Evolutionary conservation across 2,113 vertebrate species (phyloP).

Genomic region (Sapajus apella): DNA sequence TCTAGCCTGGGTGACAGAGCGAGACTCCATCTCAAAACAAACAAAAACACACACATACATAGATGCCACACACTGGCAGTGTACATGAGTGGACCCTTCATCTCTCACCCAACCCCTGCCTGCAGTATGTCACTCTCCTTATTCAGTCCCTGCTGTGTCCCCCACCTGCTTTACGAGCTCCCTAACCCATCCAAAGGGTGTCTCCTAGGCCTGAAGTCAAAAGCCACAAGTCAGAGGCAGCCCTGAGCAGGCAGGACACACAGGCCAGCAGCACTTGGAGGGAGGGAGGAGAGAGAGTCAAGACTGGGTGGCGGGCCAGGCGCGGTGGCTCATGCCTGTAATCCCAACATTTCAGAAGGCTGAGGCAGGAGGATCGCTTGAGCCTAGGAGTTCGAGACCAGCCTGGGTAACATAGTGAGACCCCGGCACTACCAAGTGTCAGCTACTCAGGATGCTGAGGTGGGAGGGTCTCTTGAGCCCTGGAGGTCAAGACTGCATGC

Average conservation of each 20-base stretch:
- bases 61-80: background rate
- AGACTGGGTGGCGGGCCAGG: background rate
- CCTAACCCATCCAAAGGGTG: background rate
- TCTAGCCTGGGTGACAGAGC: too few relatives aligned
- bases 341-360: too few relatives aligned
- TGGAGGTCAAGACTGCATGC: too few relatives aligned
- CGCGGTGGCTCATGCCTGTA: too few relatives aligned
- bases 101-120: background rate
- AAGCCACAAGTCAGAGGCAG: background rate
- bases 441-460: too few relatives aligned
- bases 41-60: background rate
- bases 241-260: background rate
- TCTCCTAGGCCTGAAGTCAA: background rate
- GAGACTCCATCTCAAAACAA: too few relatives aligned
- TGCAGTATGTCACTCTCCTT: background rate
- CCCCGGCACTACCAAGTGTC: too few relatives aligned
- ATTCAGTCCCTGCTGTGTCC: background rate
- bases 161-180: background rate
- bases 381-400: too few relatives aligned
- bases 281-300: background rate
- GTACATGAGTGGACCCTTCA: background rate
- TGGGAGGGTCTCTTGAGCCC: too few relatives aligned
- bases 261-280: background rate
- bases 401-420: too few relatives aligned
- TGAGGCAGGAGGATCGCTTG: too few relatives aligned